Percentiles rank a stretch among this genome's conserved stretches.
Conservation (phyloP, 2,888 invertebrate genomes). For the Hemithea aestivaria region DNA sequence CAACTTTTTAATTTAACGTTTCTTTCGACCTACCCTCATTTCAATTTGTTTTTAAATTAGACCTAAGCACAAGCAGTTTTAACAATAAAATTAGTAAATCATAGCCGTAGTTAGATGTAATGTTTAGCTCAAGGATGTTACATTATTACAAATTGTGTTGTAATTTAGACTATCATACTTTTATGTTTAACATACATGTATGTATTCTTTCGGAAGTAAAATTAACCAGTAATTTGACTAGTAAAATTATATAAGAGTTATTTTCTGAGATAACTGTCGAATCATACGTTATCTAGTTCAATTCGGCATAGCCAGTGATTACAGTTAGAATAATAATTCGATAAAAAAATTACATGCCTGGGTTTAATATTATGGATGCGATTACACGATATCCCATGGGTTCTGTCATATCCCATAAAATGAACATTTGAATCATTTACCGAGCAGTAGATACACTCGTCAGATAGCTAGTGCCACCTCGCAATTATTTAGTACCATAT, state of each 20-base stretch:
- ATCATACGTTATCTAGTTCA: slow-evolving; percentile 45
- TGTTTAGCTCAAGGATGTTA: slow-evolving; percentile 5
- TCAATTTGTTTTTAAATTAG: too few species aligned
- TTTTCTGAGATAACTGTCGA: too few species aligned
- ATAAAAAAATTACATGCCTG: neutral
- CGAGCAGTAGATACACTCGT: slow-evolving; percentile 39
- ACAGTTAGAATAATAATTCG: slow-evolving; percentile 36
- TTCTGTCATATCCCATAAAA: too few species aligned
- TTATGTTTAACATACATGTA: slow-evolving; percentile 10
- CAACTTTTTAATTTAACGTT: too few species aligned
- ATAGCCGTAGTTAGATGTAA: neutral
- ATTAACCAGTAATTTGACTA: slow-evolving; percentile 1
- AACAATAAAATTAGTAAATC: too few species aligned
- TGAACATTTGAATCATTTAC: too few species aligned
- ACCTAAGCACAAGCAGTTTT: too few species aligned
- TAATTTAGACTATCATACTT: slow-evolving; percentile 4
- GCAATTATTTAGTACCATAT: slow-evolving; percentile 63
- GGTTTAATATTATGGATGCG: slow-evolving; percentile 7
- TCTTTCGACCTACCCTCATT: too few species aligned
- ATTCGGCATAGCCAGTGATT: slow-evolving; percentile 52
- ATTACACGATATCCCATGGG: too few species aligned
- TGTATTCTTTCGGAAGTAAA: slow-evolving; percentile 10
- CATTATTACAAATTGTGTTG: slow-evolving; percentile 1
- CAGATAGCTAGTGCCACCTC: slow-evolving; percentile 67
- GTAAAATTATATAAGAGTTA: too few species aligned